Base-by-base conservation (phyloP, 2,797 vertebrate genomes). In the Anguilla obscura region DNA sequence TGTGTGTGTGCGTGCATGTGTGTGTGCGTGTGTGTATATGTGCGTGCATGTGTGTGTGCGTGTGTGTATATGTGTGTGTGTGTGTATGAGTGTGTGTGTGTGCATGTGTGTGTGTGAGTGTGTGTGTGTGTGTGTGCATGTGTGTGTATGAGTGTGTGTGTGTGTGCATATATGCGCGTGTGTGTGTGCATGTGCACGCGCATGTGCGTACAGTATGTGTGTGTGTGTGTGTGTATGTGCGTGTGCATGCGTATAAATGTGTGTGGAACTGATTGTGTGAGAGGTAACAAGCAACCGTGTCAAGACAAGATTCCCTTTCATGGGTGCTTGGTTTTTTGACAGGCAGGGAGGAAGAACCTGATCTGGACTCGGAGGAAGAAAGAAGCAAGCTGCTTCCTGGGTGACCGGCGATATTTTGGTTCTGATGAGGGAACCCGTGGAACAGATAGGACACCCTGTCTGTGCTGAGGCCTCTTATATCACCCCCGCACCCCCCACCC, bases 401-500 rank as follows among this genome's bases (percentile, higher is more conserved):
- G 12, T 88, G 88, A 85, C 87, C 71, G 87, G 89, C 91, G 89
- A 89, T 71, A 63, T 86, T 90, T 88, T 86, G 79, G 33, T 84
- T 89, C 89, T 86, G 74, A 48, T 87, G 93, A 88, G 91, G 93
- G 85, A 91, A 87, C 82, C 89, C 88, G 85, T 88, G 87, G 88
- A 85, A 88, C 36, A 89, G 89, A 91, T 89, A 89, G 92, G 91
- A 93, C 94, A 93, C 90, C 85, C 8, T 86, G 85, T 33, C 89
- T 89, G 86, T 76, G 12, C 66, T 74, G 88, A 50, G 33, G 24
- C 85, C 24, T 52, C 63, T 84, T 50, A 66, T 3, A 40, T 3
- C 36, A 0, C 2, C 36, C 50, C 33, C 52, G 2, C 36, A 0
- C 40, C 12, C 30, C 71, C 14, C 58, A 16, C 69, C 9, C 71